A percentile compares a stretch with the other conserved stretches of the same genome.
phyloP scores from a whole-genome alignment of 1,140 invertebrate species.

The Drosophila quadrilineata region DNA sequence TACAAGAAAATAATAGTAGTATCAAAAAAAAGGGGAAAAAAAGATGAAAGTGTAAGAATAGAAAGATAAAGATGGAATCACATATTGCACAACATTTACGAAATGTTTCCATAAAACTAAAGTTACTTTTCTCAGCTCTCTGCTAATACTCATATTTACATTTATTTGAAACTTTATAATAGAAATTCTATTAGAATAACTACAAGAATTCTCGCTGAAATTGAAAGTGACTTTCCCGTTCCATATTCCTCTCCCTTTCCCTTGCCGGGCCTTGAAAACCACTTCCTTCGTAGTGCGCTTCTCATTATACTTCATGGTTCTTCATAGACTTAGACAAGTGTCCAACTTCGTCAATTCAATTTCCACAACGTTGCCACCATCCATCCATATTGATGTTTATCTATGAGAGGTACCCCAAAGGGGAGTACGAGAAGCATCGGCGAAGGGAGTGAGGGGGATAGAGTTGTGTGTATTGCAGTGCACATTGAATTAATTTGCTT shows the following conservation, averaged over 20 bases:
- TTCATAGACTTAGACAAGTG: constrained; percentile 30
- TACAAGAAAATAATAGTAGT: neutral
- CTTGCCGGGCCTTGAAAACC: too few species aligned
- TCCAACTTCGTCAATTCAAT: constrained; percentile 29
- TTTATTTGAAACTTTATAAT: too few species aligned
- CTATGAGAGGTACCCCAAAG: constrained; percentile 7
- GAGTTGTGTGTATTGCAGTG: neutral
- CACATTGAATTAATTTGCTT: constrained; percentile 73
- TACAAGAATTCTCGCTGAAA: too few species aligned
- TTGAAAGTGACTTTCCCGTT: too few species aligned
- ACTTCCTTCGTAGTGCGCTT: too few species aligned
- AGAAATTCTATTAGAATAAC: too few species aligned
- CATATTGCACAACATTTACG: too few species aligned
- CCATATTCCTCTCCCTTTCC: too few species aligned
- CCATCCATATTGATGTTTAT: constrained; percentile 43
- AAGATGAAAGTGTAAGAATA: neutral
- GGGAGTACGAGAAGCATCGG: neutral
- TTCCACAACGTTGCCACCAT: constrained; percentile 18
- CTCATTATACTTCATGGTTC: too few species aligned
- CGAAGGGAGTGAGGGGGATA: neutral
- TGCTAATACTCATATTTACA: too few species aligned
- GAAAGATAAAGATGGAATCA: neutral
- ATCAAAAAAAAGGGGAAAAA: neutral
- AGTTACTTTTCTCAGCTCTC: neutral
- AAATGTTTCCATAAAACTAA: too few species aligned